phyloP scores from a whole-genome alignment of 2,113 vertebrate genomes.

The Otolemur garnettii region DNA sequence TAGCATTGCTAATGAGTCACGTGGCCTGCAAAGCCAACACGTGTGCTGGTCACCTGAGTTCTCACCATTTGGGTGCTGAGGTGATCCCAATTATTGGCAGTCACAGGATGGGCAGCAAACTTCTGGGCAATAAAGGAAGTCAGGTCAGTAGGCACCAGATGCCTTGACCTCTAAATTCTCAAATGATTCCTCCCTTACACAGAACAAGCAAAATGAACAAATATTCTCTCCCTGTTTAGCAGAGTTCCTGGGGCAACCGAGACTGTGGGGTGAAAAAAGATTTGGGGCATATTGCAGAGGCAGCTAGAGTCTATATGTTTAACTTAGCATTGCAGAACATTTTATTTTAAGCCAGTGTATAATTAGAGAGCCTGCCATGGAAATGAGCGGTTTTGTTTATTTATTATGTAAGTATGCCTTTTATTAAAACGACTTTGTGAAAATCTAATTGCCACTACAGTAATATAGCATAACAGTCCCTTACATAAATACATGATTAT shows the following conservation, averaged over 20 bases:
- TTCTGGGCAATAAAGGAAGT: slow-evolving; percentile 48
- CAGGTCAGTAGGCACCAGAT: slow-evolving; percentile 13
- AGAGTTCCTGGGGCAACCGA: slow-evolving; percentile 8
- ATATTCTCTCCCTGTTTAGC: slow-evolving; percentile 2
- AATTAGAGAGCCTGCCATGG: slow-evolving; percentile 87
- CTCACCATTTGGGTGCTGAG: neutral
- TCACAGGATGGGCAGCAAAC: neutral
- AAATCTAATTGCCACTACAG: slow-evolving; percentile 90
- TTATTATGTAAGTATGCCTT: slow-evolving; percentile 88
- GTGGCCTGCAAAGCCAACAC: neutral
- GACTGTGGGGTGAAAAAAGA: slow-evolving; percentile 54
- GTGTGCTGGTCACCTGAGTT: neutral
- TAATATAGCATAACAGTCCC: slow-evolving; percentile 94
- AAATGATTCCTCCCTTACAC: slow-evolving; percentile 12
- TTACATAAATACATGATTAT: slow-evolving; percentile 97
- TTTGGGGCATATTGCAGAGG: slow-evolving; percentile 56
- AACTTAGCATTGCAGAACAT: slow-evolving; percentile 79
- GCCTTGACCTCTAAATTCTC: slow-evolving; percentile 51
- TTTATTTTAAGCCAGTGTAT: slow-evolving; percentile 81
- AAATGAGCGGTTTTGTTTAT: slow-evolving; percentile 90
- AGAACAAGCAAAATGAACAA: slow-evolving; percentile 17
- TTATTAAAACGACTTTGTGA: slow-evolving; percentile 90
- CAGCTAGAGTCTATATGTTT: slow-evolving; percentile 82
- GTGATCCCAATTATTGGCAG: neutral
- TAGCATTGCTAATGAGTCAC: neutral